Conservation (phyloP, 2,113 vertebrate genomes). For the Charadrius vociferus region DNA sequence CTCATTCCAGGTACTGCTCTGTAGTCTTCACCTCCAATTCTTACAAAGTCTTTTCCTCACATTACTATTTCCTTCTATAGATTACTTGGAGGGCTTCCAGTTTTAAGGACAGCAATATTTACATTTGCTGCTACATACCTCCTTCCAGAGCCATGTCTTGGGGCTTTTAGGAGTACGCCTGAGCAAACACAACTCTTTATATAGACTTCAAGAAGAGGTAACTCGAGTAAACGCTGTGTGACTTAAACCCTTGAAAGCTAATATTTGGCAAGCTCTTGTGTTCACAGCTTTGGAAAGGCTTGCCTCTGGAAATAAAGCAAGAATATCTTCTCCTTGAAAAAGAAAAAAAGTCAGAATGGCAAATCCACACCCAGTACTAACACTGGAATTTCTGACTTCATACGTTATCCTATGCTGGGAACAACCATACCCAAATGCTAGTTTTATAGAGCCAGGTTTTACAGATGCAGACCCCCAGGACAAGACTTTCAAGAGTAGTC, state of each 20-base stretch:
- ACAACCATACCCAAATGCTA: background rate
- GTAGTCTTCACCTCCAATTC: background rate
- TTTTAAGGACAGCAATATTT: slow-evolving; percentile 52
- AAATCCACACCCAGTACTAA: background rate
- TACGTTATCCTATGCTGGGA: background rate
- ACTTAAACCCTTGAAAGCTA: slow-evolving; percentile 74
- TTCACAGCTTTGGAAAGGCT: slow-evolving; percentile 72
- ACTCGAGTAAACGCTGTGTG: slow-evolving; percentile 59
- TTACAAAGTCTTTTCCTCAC: background rate
- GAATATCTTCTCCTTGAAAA: slow-evolving; percentile 52
- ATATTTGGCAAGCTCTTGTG: slow-evolving; percentile 75
- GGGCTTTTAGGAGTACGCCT: slow-evolving; percentile 54
- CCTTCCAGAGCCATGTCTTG: slow-evolving; percentile 38
- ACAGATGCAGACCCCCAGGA: slow-evolving; percentile 47
- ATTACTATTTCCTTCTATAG: background rate
- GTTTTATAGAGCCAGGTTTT: slow-evolving; percentile 7
- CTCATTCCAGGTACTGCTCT: background rate
- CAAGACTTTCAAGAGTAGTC: background rate
- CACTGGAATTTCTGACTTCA: slow-evolving; percentile 15
- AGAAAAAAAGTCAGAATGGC: slow-evolving; percentile 2
- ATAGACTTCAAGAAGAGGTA: slow-evolving; percentile 64
- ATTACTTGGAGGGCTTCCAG: background rate
- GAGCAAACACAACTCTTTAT: slow-evolving; percentile 71
- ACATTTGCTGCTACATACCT: slow-evolving; percentile 65
- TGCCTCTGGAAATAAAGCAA: slow-evolving; percentile 68